Evolutionary conservation across 2,888 invertebrate genomes (phyloP).

Genomic region (Magallana nippona): DNA sequence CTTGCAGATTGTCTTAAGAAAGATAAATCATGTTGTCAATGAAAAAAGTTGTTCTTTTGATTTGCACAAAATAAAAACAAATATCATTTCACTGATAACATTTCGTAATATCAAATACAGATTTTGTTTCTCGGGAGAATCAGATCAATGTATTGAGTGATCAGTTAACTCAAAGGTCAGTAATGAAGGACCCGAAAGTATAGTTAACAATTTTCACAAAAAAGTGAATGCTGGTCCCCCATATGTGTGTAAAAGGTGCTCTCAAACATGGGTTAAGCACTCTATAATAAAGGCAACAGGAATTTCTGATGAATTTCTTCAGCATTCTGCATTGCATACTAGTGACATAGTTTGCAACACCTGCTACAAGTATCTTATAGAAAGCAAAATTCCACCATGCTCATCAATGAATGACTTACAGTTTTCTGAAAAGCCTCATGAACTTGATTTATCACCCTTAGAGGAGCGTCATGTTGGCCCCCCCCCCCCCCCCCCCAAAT

Average conservation of each 20-base stretch:
- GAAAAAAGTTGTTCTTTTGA: conserved; percentile 1
- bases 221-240: conserved; percentile 17
- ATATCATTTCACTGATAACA: background rate
- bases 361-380: conserved; percentile 44
- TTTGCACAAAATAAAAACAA: conserved; percentile 5
- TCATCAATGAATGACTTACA: conserved; percentile 48
- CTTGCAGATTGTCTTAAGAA: background rate
- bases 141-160: background rate
- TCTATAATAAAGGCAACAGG: conserved; percentile 3
- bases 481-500: too few species aligned
- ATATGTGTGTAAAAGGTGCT: conserved; percentile 40
- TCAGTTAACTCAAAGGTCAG: background rate
- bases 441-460: conserved; percentile 55
- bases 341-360: conserved; percentile 37
- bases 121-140: background rate
- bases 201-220: conserved; percentile 3
- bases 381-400: conserved; percentile 48
- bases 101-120: background rate
- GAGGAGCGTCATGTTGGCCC: conserved; percentile 77
- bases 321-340: background rate
- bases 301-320: background rate
- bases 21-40: background rate
- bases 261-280: conserved; percentile 38
- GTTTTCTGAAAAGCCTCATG: conserved; percentile 50
- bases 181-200: background rate